Base-by-base conservation (phyloP, 2,113 vertebrate species). In the Crotalus horridus region DNA sequence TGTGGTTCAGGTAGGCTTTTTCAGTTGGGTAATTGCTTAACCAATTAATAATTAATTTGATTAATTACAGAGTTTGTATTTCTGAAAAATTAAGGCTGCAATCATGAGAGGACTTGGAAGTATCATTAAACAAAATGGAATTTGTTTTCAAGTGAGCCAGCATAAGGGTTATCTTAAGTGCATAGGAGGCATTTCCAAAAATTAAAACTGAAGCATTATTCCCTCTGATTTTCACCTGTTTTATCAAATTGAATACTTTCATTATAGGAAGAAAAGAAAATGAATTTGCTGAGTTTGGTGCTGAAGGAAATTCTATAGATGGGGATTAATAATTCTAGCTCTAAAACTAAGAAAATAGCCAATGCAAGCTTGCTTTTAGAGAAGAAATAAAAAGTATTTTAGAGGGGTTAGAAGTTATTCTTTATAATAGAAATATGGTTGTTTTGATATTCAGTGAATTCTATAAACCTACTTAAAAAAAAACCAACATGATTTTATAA, bases 281-380 rank as follows among this genome's bases (percentile, higher is more conserved):
- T 85, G 24, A 33, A 33, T 85, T 7, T 91, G 89, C 91, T 46
- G n/a, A 6, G 23, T 92, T 88, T 15, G 26, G 10, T 59, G 61
- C 53, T 69, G 1, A 15, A 85, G 91, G 74, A 48, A 12, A 58
- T 92, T 53, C 89, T 10, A 59, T 15, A 4, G 89, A 92, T 24
- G 89, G 85, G 59, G 8, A 93, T 61, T 87, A 90, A 59, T 88
- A 88, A 92, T 74, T 81, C 4, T 55, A n/a, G 21, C 56, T 24
- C 88, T 29, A 85, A 89, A 87, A 69, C 48, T 61, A 89, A 85
- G 55, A 26, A 93, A 89, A 91, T 86, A 91, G 21, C 11, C 74
- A 9, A 17, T 59, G 43, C 43, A 43, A 43, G 39, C 26, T 46
- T 87, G 12, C 12, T 23, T 64, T 91, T 17, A 39, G 20, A 48